Evolutionary conservation across 53 echinoderm and acorn worm genomes (phyloP), one percentile per base, ranked within the genome.

Genomic region (Astropecten irregularis): DNA sequence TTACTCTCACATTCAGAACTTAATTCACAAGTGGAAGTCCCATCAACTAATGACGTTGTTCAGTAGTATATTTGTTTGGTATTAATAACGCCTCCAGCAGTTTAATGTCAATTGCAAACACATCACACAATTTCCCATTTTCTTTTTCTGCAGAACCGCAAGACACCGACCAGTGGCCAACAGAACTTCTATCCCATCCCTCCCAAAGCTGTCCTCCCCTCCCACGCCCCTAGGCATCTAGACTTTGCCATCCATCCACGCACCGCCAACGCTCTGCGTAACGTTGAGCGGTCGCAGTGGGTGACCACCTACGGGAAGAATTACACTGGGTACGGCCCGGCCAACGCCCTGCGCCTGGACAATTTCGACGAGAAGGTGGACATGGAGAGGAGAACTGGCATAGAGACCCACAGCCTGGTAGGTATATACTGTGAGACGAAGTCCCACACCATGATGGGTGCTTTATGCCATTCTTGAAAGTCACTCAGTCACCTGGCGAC

Each of bases 251-350:
- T 97, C 56, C 85, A 94, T 61, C 93, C 94, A 16, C 84, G 84
- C 9, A 94, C 94, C 25, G 94, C 97, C 38, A 97, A 94, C 65
- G 97, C 94, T 51, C 87, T 97, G 38, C 89, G 94, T 25, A 97
- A 94, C 77, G 92, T 97, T 4, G 97, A 97, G 44, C 87, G 97
- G 0, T 91, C 97, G 6, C 97, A 97, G 86, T 97, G 97, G 97
- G 82, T 73, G 29, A 97, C 93, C 18, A 97, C 97, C 9, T 97
- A 97, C 72, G 68, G 66, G 59, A 94, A 87, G 52, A 90, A 92
- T 47, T 94, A 85, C 74, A 77, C 92, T 25, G 97, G 97, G 7
- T 94, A 94, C 69, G 97, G 94, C 3, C 94, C 94, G 18, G 88
- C 92, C 28, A 92, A 94, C 61, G 90, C 97, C 19, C 81, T 94